Base-by-base conservation (phyloP, 2,888 invertebrate species). In the Malthinus flaveolus region DNA sequence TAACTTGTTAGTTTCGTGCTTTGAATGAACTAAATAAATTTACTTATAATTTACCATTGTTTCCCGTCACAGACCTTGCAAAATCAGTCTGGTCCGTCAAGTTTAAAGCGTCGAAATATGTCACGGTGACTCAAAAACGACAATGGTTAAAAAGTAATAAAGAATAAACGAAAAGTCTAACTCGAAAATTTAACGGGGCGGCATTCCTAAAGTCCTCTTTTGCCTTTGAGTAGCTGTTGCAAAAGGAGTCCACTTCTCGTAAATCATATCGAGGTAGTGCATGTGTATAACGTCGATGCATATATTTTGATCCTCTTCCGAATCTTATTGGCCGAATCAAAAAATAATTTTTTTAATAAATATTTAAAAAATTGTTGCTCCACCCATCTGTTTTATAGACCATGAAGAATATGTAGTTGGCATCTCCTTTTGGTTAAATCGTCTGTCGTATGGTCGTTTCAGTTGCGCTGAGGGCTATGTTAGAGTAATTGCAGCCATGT, bases 401-500 rank as follows among this genome's bases (percentile, higher is more conserved):
- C 69, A 67, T 64, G 69, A 68, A 73, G 67, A 61, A 65, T 37
- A 42, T 42, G 49, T 37, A 50, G n/a, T 37, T n/a, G 11, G 55
- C 54, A 54, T 60, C 60, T 63, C 59, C 62, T 32, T 67, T 66
- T 57, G 49, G 39, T 47, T 61, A 62, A 51, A 49, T 49, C 33
- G 48, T 59, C 45, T 47, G 49, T 33, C 34, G 61, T 55, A 50
- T 59, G 52, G 58, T 57, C 67, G 64, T 65, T 61, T 56, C 55
- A 55, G 60, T 59, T 56, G 56, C 60, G 72, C 74, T 69, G 63
- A 66, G 68, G 74, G 74, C 70, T 64, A 69, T 71, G 68, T 71
- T 71, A 73, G 72, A 71, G 73, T 75, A 75, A 75, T 75, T 74
- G 75, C 74, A 67, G 71, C 71, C 69, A 69, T 72, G 71, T 71